Evolutionary conservation across 2,797 vertebrate genomes (phyloP), one percentile per base, ranked within the genome.

Genomic region (Mus caroli): DNA sequence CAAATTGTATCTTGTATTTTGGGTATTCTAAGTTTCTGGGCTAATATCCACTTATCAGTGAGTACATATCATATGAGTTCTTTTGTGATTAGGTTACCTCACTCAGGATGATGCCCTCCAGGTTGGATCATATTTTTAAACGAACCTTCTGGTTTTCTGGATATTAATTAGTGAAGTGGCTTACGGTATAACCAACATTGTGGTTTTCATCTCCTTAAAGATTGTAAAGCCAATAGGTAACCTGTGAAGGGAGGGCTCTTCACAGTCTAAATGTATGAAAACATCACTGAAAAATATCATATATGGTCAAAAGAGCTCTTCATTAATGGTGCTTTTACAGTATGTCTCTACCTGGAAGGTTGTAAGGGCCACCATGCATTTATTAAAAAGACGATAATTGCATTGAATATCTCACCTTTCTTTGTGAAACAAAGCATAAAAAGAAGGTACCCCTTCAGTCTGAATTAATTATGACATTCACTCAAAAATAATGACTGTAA

Each of bases 391-490:
- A 87, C 73, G 94, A 69, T 64, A 92, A 94, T 95, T 96, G 92
- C 43, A 77, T 60, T 91, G 46, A 89, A 60, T 34, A 89, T 6
- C 3, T 79, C 86, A 19, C 77, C 87, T 7, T 94, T 77, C 19
- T 86, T 88, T 60, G 84, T 13, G 31, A 43, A 94, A 54, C 28
- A 97, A 92, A 96, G 86, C 37, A 52, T 92, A 60, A 58, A 95
- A 94, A 83, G 40, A 83, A 95, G 20, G 31, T 83, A 43, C 88
- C 82, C 28, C 26, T 94, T 92, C 71, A 90, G 56, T 91, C 52
- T 95, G 83, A 97, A 84, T 91, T 97, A 94, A 97, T 92, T 96
- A 84, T 88, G 31, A 94, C 43, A 78, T 90, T 93, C 92, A 91
- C 92, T 94, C 80, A 24, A 90, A 97, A 95, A 92, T 77, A 94